Percentiles rank a stretch among this genome's conserved stretches.
Conservation (phyloP, 2,113 vertebrate genomes). For the Paedocypris sp. region DNA sequence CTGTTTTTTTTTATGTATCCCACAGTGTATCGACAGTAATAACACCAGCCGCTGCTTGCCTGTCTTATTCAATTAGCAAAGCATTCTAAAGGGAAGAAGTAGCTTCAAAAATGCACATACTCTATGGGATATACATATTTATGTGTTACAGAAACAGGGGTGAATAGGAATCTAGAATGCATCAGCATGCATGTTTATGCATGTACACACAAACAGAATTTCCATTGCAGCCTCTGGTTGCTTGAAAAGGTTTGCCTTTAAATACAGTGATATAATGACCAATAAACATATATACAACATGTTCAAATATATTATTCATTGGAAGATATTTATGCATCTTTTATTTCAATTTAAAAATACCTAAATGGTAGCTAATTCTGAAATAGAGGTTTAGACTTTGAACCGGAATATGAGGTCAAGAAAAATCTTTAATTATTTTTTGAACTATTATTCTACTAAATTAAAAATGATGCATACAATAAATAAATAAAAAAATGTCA, state of each 20-base stretch:
- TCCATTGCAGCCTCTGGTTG: neutral
- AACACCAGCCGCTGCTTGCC: neutral
- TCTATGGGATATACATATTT: neutral
- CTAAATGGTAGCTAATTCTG: too few species aligned
- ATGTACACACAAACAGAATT: neutral
- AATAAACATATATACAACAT: too few species aligned
- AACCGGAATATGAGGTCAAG: too few species aligned
- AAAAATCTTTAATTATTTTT: too few species aligned
- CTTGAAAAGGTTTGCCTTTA: too few species aligned
- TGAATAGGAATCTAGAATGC: neutral
- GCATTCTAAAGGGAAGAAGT: neutral
- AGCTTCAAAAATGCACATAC: neutral
- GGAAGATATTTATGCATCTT: too few species aligned
- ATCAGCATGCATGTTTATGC: neutral
- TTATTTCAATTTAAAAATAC: too few species aligned
- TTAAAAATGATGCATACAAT: neutral
- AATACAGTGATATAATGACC: too few species aligned
- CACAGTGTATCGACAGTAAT: neutral
- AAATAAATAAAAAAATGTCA: neutral
- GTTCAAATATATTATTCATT: too few species aligned
- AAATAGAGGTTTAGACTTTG: too few species aligned
- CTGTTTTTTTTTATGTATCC: neutral
- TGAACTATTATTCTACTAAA: too few species aligned
- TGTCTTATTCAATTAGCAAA: neutral
- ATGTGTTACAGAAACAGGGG: neutral